phyloP scores from a whole-genome alignment of 2,113 vertebrate species.

The Trichomycterus rosablanca region DNA sequence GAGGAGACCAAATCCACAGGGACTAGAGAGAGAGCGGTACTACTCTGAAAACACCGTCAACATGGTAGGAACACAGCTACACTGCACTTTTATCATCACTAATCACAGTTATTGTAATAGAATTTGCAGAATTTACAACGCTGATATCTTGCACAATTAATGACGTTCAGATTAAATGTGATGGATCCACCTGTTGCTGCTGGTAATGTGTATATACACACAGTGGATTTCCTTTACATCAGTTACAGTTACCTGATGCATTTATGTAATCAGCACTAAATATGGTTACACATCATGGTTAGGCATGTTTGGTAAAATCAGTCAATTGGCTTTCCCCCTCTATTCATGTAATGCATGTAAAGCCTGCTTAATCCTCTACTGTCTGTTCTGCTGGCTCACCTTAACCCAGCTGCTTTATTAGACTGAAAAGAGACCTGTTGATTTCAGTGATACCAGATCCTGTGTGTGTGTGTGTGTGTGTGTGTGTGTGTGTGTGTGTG shows the following conservation, averaged over 20 bases:
- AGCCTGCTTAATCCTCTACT: neutral
- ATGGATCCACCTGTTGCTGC: constrained; percentile 20
- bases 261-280: neutral
- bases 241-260: neutral
- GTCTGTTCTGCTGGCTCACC: neutral
- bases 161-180: too few relatives aligned
- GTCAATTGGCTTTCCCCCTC: neutral
- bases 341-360: too few relatives aligned
- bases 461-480: too few relatives aligned
- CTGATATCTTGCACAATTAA: neutral
- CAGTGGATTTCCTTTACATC: neutral
- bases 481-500: too few relatives aligned
- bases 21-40: constrained; percentile 27
- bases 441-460: constrained; percentile 64
- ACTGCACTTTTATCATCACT: too few relatives aligned
- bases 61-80: constrained; percentile 63
- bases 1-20: constrained; percentile 20
- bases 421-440: constrained; percentile 59
- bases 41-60: constrained; percentile 36
- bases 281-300: neutral
- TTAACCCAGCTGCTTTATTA: constrained; percentile 7
- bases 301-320: too few relatives aligned
- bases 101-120: neutral
- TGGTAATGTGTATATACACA: neutral
- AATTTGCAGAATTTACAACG: neutral